phyloP scores from a whole-genome alignment of 64 coral and sea anemone genomes.

The Dendronephthya gigantea region DNA sequence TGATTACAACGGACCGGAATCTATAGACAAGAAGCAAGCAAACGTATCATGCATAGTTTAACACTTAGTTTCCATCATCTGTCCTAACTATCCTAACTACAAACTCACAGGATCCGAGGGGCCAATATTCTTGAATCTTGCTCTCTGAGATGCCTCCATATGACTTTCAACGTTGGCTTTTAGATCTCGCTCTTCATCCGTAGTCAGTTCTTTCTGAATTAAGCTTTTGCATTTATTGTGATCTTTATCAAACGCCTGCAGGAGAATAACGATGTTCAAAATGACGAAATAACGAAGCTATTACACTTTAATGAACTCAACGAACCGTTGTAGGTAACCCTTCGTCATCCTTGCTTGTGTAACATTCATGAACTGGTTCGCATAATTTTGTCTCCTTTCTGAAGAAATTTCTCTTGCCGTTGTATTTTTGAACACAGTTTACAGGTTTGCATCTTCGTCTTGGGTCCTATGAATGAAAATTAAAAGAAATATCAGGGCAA shows the following conservation, averaged over 20 bases:
- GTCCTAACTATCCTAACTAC: too few species aligned
- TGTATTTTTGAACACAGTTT: constrained; percentile 82
- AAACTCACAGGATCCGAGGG: constrained; percentile 61
- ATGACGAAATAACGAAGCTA: not conserved
- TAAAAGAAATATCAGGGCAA: not conserved
- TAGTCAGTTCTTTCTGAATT: constrained; percentile 46
- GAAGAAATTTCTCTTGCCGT: constrained; percentile 75
- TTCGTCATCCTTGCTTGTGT: constrained; percentile 61
- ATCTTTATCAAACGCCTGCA: constrained; percentile 44
- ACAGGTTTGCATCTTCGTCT: constrained; percentile 59
- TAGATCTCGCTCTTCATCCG: constrained; percentile 50
- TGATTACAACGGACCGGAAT: constrained; percentile 89
- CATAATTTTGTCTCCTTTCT: constrained; percentile 60
- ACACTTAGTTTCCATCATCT: not conserved
- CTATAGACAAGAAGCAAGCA: constrained; percentile 20
- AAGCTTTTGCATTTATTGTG: constrained; percentile 84
- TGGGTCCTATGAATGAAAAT: constrained; percentile 43
- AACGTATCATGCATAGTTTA: not conserved
- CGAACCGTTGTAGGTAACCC: constrained; percentile 84
- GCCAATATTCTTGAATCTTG: constrained; percentile 48
- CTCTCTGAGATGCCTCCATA: constrained; percentile 45
- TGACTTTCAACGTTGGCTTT: constrained; percentile 51
- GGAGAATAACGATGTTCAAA: not conserved
- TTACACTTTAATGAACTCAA: not conserved
- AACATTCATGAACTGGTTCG: constrained; percentile 60